A percentile compares a stretch with the other conserved stretches of the same genome.
Evolutionary conservation across 1,140 invertebrate species (phyloP).

Genomic region (Drosophila murphyi): DNA sequence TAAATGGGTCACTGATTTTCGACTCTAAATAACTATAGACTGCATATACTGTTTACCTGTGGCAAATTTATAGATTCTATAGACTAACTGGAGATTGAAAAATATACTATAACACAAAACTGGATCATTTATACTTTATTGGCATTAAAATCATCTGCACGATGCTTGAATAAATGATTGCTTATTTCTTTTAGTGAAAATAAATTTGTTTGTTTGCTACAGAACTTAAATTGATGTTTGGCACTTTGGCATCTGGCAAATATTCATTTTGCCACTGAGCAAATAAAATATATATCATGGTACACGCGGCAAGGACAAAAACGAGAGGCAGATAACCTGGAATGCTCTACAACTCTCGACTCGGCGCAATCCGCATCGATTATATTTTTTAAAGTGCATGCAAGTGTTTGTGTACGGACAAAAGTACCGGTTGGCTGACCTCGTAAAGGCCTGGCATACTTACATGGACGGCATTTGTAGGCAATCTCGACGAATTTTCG

Average conservation of each 20-base stretch:
- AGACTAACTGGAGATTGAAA: too few relatives aligned
- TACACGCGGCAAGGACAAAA: conserved; percentile 43
- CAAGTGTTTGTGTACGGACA: conserved; percentile 21
- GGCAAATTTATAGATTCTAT: too few relatives aligned
- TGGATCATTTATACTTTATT: background rate
- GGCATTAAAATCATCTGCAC: conserved; percentile 3
- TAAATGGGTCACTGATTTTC: too few relatives aligned
- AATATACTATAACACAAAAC: background rate
- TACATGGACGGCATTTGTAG: conserved; percentile 97
- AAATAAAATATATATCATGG: conserved; percentile 66
- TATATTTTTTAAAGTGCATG: conserved; percentile 41
- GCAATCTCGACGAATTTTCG: conserved; percentile 95
- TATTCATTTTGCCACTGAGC: conserved; percentile 57
- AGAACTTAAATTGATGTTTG: conserved; percentile 65
- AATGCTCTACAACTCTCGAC: background rate
- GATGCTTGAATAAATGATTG: conserved; percentile 19
- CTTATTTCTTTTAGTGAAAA: conserved; percentile 41
- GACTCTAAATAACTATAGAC: too few relatives aligned
- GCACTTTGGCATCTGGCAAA: conserved; percentile 61
- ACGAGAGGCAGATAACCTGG: conserved; percentile 25
- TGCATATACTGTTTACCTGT: too few relatives aligned
- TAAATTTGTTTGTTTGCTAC: conserved; percentile 57
- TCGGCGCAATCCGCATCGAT: conserved; percentile 40
- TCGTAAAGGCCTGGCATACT: conserved; percentile 86
- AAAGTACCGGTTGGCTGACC: conserved; percentile 36